These are phyloP conservation scores for Heliothis virescens DNA, from an alignment of 1,140 invertebrate species.

Conservation along the genomic window DNA sequence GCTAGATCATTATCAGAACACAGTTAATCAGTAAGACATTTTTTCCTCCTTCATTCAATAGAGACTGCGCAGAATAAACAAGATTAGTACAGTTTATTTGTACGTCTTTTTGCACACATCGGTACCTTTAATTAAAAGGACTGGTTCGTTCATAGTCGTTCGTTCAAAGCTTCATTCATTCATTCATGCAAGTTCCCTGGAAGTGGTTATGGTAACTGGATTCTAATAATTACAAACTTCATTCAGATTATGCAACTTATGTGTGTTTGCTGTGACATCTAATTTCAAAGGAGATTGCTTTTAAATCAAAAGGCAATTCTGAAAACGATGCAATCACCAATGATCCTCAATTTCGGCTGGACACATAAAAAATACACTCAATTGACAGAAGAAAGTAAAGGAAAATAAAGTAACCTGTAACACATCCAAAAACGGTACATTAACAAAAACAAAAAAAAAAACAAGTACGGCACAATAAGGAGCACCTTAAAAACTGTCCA, in stretches of 20 bases:
- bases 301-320: not conserved
- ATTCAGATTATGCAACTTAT: not conserved
- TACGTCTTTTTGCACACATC: not conserved
- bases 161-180: not conserved
- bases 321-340: not conserved
- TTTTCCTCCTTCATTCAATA: not conserved
- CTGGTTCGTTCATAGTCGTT: not conserved
- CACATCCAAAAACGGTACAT: not conserved
- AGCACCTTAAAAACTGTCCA: slow-evolving; percentile 22
- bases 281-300: not conserved
- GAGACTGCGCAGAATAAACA: not conserved
- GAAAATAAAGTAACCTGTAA: not conserved
- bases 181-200: not conserved
- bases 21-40: not conserved
- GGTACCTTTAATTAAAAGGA: slow-evolving; percentile 11
- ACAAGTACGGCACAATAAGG: not conserved
- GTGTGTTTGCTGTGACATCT: not conserved
- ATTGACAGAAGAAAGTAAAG: not conserved
- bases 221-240: not conserved
- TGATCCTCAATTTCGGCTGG: not conserved
- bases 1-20: not conserved
- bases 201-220: not conserved
- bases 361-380: not conserved
- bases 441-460: not conserved
- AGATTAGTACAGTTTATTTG: not conserved